Evolutionary conservation across 2,113 vertebrate genomes (phyloP).

Genomic region (Carassius carassius): DNA sequence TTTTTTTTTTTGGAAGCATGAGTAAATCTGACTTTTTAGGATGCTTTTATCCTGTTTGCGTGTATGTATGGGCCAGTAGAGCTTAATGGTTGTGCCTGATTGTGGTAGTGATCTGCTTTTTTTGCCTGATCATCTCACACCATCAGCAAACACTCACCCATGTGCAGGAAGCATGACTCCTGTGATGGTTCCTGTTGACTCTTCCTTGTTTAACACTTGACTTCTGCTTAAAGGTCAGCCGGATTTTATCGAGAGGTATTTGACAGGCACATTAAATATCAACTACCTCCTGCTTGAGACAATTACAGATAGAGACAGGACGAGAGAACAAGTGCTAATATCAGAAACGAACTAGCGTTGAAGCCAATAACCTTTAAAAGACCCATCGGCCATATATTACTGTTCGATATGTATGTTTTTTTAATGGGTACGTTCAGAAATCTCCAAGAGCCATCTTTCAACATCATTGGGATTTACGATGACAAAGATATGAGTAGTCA

Average conservation of each 20-base stretch:
- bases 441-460: too few relatives aligned
- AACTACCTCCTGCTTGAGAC: conserved; percentile 37
- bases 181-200: neutral
- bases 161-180: conserved; percentile 11
- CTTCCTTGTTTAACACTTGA: conserved; percentile 32
- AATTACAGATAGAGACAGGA: neutral
- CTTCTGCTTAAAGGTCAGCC: conserved; percentile 31
- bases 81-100: conserved; percentile 26
- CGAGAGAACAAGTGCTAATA: conserved; percentile 36
- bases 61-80: conserved; percentile 12
- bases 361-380: conserved; percentile 25
- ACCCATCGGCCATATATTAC: neutral
- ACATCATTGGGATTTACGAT: conserved; percentile 8
- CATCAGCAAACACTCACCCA: conserved; percentile 13
- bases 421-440: too few relatives aligned
- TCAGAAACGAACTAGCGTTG: conserved; percentile 8
- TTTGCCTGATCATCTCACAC: conserved; percentile 35
- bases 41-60: conserved; percentile 37
- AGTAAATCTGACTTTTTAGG: conserved; percentile 43
- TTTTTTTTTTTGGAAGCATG: conserved; percentile 49
- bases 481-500: conserved; percentile 11
- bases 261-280: conserved; percentile 39
- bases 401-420: neutral
- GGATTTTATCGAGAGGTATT: conserved; percentile 33
- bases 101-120: conserved; percentile 29